Base-by-base conservation (phyloP, 2,888 invertebrate genomes). In the Orchesellides sinensis region DNA sequence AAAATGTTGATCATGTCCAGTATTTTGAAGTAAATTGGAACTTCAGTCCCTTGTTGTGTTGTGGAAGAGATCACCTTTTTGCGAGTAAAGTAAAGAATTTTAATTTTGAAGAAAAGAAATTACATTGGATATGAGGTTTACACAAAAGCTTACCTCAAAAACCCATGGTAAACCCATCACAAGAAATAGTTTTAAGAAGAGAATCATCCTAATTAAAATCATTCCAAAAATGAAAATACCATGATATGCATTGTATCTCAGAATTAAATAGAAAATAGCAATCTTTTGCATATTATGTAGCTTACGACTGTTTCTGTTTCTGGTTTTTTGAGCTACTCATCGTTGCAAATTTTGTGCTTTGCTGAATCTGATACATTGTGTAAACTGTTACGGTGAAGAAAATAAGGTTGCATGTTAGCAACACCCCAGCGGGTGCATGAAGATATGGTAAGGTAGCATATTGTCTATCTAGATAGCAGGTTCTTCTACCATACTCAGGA, bases 151-250 rank as follows among this genome's bases (percentile, higher is more conserved):
- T 70, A 72, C 79, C 66, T 87, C 85, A 27, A 87, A 87, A 8
- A 74, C 61, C 88, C 88, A 88, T 5, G 87, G 84, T n/a, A 87
- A 45, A 23, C 87, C 87, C 87, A 86, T 87, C 1, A 88, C 80
- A 0, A 88, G 68, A 27, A 87, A 75, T 1, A 88, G 35, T 80
- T 88, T 88, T 10, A 65, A 81, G 49, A 88, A 87, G 14, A 88
- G 69, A 12, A 79, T 17, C 17, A 86, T 23, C 21, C 88, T 88
- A 68, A 12, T 29, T 10, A 17, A 25, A n/a, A 47, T n/a, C 49
- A 21, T 49, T 49, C 5, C 8, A 49, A 49, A 5, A 10, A 49
- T 49, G 10, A 10, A 17, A 49, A n/a, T n/a, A 49, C n/a, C n/a
- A n/a, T n/a, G n/a, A n/a, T n/a, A n/a, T n/a, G n/a, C n/a, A n/a